Evolutionary conservation across 2,113 vertebrate species (phyloP), one percentile per base, ranked within the genome.

Genomic region (Eretmochelys imbricata): DNA sequence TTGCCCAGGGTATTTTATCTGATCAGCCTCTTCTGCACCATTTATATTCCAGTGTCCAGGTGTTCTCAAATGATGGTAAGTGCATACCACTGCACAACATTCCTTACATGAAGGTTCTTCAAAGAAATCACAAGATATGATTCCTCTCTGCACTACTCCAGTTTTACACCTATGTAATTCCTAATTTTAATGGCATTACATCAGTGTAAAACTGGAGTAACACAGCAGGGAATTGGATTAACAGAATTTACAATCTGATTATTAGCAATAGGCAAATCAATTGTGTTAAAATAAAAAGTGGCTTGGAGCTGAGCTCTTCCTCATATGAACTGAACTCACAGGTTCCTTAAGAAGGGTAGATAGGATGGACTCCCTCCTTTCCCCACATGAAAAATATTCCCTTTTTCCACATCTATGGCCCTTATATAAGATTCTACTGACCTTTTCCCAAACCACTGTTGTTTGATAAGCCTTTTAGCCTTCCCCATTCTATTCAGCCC

Each of bases 121-220:
- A 31, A 24, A 93, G 85, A 57, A 84, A 72, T 80, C 55, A 84
- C 35, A 72, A 50, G 35, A 8, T 53, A 55, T 55, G 57, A 82
- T 38, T 81, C 31, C 46, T 13, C 42, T 20, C 13, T 80, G 25
- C 53, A 5, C 19, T 50, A 10, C n/a, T 53, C 17, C 14, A 82
- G 31, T 49, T 82, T 85, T 55, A 50, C 65, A 19, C 55, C 76
- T 48, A 0, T n/a, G 29, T n/a, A 82, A 42, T 14, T n/a, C 6
- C 35, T 89, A 80, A 82, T 17, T 88, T 83, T 84, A 94, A 94
- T 14, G 25, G 11, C 51, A 48, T 78, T 82, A 35, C 29, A 89
- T 31, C 59, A 49, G 17, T 10, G 54, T 31, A 75, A 46, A 89
- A 80, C 10, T 83, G 53, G 13, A 62, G 80, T 14, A 82, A 24